Conservation (phyloP, 2,888 invertebrate genomes). For the Oxycera nigricornis region DNA sequence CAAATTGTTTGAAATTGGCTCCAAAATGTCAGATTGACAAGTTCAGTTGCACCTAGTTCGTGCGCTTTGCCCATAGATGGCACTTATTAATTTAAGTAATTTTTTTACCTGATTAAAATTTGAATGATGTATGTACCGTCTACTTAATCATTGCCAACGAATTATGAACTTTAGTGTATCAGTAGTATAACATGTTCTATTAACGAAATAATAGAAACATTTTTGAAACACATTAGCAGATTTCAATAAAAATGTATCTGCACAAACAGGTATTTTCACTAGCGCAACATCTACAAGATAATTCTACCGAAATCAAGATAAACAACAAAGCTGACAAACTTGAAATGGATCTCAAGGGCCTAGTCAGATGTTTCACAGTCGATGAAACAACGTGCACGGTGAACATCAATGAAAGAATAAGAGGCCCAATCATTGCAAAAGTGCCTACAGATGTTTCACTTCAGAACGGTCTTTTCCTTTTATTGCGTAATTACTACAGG, state of each 20-base stretch:
- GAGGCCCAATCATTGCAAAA: conserved; percentile 45
- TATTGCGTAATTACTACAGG: conserved; percentile 39
- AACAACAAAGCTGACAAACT: not conserved
- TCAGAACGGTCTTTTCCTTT: not conserved
- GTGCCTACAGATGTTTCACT: conserved; percentile 36
- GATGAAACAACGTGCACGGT: conserved; percentile 47
- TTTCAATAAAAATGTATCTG: too few species aligned
- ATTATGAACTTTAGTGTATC: too few species aligned
- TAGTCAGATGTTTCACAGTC: conserved; percentile 42
- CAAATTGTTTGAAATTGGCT: too few species aligned
- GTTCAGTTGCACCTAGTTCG: too few species aligned
- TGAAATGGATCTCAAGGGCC: not conserved
- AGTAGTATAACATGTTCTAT: too few species aligned
- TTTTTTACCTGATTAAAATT: too few species aligned
- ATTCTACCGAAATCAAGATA: not conserved
- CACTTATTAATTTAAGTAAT: too few species aligned
- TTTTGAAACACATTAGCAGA: not conserved
- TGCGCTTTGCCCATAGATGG: too few species aligned
- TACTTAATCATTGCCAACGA: too few species aligned
- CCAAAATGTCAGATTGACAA: too few species aligned
- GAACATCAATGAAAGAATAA: conserved; percentile 41
- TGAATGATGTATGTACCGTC: too few species aligned
- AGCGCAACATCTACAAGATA: conserved; percentile 16
- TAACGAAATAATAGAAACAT: too few species aligned
- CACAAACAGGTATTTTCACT: not conserved